These are phyloP conservation scores for Cisticola juncidis DNA, from an alignment of 2,113 vertebrate genomes.

Conservation along the genomic window DNA sequence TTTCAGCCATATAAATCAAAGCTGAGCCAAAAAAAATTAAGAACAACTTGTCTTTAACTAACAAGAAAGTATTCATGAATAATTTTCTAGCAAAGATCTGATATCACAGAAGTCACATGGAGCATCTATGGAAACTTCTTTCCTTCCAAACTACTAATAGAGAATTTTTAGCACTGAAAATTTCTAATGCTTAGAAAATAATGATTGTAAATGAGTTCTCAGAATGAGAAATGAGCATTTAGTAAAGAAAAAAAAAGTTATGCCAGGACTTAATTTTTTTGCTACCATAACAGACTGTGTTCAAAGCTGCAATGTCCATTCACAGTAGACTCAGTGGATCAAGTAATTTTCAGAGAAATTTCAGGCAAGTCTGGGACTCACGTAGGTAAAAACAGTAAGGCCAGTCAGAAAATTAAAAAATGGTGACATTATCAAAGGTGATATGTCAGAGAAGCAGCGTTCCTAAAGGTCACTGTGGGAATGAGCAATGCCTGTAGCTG, in stretches of 20 bases:
- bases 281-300: background rate
- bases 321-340: background rate
- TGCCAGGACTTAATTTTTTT: background rate
- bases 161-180: background rate
- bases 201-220: background rate
- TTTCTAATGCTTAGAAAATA: background rate
- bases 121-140: background rate
- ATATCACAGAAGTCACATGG: background rate
- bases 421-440: accelerated
- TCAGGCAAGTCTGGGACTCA: background rate
- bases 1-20: constrained; percentile 41
- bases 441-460: background rate
- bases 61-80: constrained; percentile 29
- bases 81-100: constrained; percentile 4
- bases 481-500: background rate
- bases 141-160: background rate
- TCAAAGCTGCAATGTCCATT: background rate
- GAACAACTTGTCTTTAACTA: constrained; percentile 27
- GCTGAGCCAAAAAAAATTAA: constrained; percentile 29
- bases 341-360: background rate
- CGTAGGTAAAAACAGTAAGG: background rate
- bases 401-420: background rate
- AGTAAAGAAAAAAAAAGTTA: background rate
- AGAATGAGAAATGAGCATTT: background rate
- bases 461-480: background rate